Base-by-base conservation (phyloP, 2,888 invertebrate species). In the Xestia xanthographa region DNA sequence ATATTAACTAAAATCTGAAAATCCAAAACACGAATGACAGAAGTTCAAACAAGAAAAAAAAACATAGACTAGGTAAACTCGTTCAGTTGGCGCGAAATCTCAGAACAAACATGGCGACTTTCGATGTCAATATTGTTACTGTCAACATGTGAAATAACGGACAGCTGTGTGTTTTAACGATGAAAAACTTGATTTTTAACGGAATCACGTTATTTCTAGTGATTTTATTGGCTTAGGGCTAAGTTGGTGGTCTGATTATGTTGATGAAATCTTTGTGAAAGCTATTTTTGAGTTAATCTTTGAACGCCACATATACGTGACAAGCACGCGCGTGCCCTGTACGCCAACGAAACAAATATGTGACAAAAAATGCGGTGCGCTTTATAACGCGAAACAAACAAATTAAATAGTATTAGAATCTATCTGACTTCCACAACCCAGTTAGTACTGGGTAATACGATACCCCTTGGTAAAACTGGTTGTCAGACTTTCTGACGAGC, bases 71-170 rank as follows among this genome's bases (percentile, higher is more conserved):
- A 83, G 76, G 82, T 82, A 87, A 86, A 81, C 82, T 74, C 82
- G 70, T 77, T 66, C 66, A 72, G 73, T 85, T 84, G 88, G 88
- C 88, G 87, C 87, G 88, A 87, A 88, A 87, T 87, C 80, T 82
- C 53, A 75, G 67, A 83, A 80, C 82, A 80, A 87, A 87, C 75
- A 87, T 88, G 87, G 85, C 80, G 79, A 86, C 81, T 88, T 80
- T 86, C 84, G 71, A 66, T 74, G 88, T 85, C 74, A 88, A 87
- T 87, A 87, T 88, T 85, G 56, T 56, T 22, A 17, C n/a, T 34
- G 62, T 50, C 50, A 86, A 85, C 79, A 82, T 14, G 48, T 58
- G 67, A 63, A 50, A 65, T 86, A 88, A 86, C 86, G 84, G 86
- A 26, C 48, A 1, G 20, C 17, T 78, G 77, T 79, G 73, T 75